Base-by-base conservation (phyloP, 1,140 invertebrate genomes). In the Camponotus vicinus region DNA sequence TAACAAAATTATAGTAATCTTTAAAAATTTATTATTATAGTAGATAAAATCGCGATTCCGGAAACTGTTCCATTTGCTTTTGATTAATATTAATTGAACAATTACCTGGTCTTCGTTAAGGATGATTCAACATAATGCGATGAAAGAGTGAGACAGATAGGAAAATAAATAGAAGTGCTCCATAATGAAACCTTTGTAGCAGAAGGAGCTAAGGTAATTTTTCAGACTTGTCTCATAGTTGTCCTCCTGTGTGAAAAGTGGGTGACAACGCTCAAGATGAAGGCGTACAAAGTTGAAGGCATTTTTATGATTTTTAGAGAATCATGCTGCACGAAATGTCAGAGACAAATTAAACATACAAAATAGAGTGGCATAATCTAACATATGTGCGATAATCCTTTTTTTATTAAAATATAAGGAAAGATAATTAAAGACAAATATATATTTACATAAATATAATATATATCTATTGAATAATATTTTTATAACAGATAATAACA, bases 171-270 rank as follows among this genome's bases (percentile, higher is more conserved):
- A 89, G 32, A 88, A 84, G 85, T 82, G 83, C 63, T 87, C 77
- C 78, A 88, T 92, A 92, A 92, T 92, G 91, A 92, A 92, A 92
- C 84, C 84, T 91, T 87, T 79, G 86, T 71, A 76, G 67, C 45
- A 37, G 77, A 87, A 82, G 52, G 64, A 64, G 67, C 42, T 55
- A 66, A 40, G 45, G 90, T 84, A 87, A 92, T 92, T 91, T 92
- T 89, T 92, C 90, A 92, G 79, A 27, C 85, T 83, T 92, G 91
- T 92, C 91, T 91, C 89, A 92, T 92, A 92, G 82, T 90, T 89
- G 90, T 90, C 78, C 61, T 64, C 27, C 63, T 52, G 37, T 15
- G 57, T 69, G 71, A 57, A 82, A 84, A 80, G 77, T 52, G 70
- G 55, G 3, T 52, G 64, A 73, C 55, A 64, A 75, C 34, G n/a